Evolutionary conservation across 2,888 invertebrate species (phyloP), one percentile per base, ranked within the genome.

Genomic region (Entomobrya proxima): DNA sequence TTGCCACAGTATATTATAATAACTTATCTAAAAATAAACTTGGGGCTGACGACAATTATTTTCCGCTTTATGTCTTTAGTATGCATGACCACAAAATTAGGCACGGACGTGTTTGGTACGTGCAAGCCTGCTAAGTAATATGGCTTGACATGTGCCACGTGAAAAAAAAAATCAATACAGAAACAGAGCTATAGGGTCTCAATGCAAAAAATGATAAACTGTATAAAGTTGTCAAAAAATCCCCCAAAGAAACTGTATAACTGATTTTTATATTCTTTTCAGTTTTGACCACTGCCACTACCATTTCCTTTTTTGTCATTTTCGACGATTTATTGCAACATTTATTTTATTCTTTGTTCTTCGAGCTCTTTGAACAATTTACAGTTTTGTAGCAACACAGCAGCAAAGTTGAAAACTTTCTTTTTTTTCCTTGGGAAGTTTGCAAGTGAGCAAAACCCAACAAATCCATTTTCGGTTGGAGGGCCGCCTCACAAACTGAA

Each of bases 401-500:
- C 47, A 24, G 72, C 21, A 21, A 37, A 11, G 2, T 4, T 11
- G 37, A 40, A n/a, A 40, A 67, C 67, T 67, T 67, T 67, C 67
- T 67, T 67, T 67, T 67, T 37, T 27, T n/a, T n/a, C n/a, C n/a
- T 44, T 55, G 77, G 44, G 44, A 52, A 79, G 50, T 69, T 80
- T 18, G 5, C 21, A 18, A 18, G 27, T 40, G 18, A 74, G 74
- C 40, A 35, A 78, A 61, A 5, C 79, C 47, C 50, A 37, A 74
- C 52, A 79, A 69, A 47, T 18, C 84, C 84, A 84, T 78, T 78
- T 84, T 85, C 85, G 85, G 85, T 74, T 40, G 85, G 74, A 55
- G 83, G 35, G 50, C 61, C 64, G 27, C 55, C 44, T 77, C 76
- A n/a, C n/a, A 37, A 77, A 58, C 76, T 27, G 47, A 75, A 75